Percentiles rank a stretch among this genome's conserved stretches.
phyloP scores from a whole-genome alignment of 2,888 invertebrate genomes.

The Dynastes tityus region DNA sequence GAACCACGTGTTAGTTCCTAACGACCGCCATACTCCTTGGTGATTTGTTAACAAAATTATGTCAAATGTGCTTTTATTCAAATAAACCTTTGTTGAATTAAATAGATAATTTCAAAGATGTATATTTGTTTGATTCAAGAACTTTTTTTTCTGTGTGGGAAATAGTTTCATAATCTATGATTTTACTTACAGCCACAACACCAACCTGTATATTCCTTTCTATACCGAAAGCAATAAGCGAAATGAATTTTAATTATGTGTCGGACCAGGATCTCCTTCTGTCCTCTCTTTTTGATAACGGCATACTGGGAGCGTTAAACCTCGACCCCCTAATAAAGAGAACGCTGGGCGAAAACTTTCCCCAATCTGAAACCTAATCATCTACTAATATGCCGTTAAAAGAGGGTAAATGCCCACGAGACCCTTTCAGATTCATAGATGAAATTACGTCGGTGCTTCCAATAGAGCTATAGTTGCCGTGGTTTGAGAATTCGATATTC shows the following conservation, averaged over 20 bases:
- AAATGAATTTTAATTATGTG: conserved; percentile 8
- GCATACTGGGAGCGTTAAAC: conserved; percentile 7
- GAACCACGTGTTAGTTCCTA: too few relatives aligned
- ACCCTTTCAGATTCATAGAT: conserved; percentile 29
- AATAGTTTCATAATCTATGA: too few relatives aligned
- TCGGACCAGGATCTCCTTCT: not conserved
- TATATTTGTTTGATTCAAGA: too few relatives aligned
- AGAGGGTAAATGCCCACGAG: conserved; percentile 32
- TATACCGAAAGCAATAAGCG: not conserved
- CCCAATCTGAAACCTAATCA: conserved; percentile 45
- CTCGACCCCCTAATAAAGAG: conserved; percentile 9
- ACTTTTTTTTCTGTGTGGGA: too few relatives aligned
- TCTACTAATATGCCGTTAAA: conserved; percentile 45
- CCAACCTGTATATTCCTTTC: too few relatives aligned
- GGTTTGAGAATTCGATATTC: too few relatives aligned
- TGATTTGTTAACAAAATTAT: too few relatives aligned
- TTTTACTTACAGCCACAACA: too few relatives aligned
- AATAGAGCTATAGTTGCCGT: not conserved
- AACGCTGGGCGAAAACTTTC: conserved; percentile 11
- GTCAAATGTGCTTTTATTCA: too few relatives aligned
- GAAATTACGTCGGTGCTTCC: conserved; percentile 13
- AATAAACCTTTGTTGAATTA: too few relatives aligned
- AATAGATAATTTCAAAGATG: too few relatives aligned
- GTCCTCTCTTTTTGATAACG: conserved; percentile 1
- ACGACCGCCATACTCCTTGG: too few relatives aligned